Evolutionary conservation across 2,797 vertebrate genomes (phyloP).

Genomic region (Mormyrops boulengeri): DNA sequence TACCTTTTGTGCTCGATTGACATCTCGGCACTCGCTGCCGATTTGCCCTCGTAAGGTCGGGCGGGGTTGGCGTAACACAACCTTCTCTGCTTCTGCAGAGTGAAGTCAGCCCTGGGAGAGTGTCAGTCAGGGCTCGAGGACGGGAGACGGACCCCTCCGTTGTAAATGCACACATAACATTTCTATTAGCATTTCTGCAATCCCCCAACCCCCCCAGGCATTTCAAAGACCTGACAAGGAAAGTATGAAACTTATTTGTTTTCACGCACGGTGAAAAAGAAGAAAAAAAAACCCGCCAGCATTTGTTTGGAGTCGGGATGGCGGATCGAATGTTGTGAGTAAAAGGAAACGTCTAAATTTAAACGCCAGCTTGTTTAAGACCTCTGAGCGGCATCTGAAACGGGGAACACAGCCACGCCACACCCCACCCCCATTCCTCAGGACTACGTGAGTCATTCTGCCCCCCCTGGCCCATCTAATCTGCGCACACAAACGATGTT

Average conservation of each 20-base stretch:
- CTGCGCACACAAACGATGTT: slow-evolving; percentile 40
- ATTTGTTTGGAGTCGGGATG: not conserved
- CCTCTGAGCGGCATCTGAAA: not conserved
- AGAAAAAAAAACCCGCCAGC: not conserved
- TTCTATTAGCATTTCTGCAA: not conserved
- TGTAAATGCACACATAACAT: slow-evolving; percentile 11
- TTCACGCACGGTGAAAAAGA: not conserved
- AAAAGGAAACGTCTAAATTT: not conserved
- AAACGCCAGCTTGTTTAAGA: not conserved
- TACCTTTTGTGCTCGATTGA: not conserved
- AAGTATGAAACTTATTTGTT: slow-evolving; percentile 5
- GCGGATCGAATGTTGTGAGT: not conserved
- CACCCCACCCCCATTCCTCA: not conserved
- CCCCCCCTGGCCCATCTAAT: not conserved
- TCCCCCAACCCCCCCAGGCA: not conserved
- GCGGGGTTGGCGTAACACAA: not conserved
- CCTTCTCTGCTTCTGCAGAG: not conserved
- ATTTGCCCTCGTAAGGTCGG: not conserved
- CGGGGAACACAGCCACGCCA: not conserved
- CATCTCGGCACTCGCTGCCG: too few relatives aligned
- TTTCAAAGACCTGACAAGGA: not conserved
- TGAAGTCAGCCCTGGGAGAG: not conserved
- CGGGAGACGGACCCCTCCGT: not conserved
- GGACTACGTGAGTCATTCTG: not conserved
- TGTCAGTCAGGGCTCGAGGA: not conserved